A percentile compares a stretch with the other conserved stretches of the same genome.
Evolutionary conservation across 1,140 invertebrate species (phyloP).

Genomic region (Zaprionus taronus): DNA sequence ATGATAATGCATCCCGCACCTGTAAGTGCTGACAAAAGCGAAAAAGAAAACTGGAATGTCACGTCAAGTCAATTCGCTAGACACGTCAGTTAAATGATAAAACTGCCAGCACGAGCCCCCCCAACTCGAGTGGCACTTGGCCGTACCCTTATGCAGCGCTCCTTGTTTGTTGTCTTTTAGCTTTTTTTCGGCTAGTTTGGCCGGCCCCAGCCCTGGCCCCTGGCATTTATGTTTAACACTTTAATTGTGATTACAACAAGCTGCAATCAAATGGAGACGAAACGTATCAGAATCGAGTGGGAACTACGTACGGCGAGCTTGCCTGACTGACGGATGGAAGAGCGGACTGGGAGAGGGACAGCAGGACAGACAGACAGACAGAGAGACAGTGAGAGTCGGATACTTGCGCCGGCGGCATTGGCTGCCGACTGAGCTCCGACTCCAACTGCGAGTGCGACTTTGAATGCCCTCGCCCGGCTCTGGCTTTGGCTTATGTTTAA

Average conservation of each 20-base stretch:
- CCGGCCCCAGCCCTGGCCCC: constrained; percentile 61
- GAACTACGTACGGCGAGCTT: background rate
- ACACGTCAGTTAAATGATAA: constrained; percentile 73
- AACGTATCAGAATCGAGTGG: constrained; percentile 31
- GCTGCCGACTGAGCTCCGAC: constrained; percentile 14
- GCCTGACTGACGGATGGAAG: constrained; percentile 39
- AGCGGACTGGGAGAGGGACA: background rate
- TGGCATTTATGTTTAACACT: constrained; percentile 81
- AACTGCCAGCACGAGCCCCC: constrained; percentile 41
- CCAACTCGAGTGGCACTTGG: constrained; percentile 53
- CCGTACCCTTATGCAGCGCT: constrained; percentile 57
- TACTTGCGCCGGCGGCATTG: constrained; percentile 64
- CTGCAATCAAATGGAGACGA: constrained; percentile 70
- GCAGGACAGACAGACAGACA: background rate
- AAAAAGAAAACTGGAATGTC: constrained; percentile 51
- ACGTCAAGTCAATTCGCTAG: constrained; percentile 57
- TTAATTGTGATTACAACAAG: constrained; percentile 83
- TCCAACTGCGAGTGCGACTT: background rate
- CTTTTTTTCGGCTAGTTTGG: constrained; percentile 66
- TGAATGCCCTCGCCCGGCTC: background rate
- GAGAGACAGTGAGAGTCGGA: background rate
- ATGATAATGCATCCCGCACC: background rate
- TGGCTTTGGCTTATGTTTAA: constrained; percentile 50
- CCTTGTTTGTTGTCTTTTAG: constrained; percentile 5
- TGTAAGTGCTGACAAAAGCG: background rate